phyloP scores from a whole-genome alignment of 2,113 vertebrate species.

The Passer montanus region DNA sequence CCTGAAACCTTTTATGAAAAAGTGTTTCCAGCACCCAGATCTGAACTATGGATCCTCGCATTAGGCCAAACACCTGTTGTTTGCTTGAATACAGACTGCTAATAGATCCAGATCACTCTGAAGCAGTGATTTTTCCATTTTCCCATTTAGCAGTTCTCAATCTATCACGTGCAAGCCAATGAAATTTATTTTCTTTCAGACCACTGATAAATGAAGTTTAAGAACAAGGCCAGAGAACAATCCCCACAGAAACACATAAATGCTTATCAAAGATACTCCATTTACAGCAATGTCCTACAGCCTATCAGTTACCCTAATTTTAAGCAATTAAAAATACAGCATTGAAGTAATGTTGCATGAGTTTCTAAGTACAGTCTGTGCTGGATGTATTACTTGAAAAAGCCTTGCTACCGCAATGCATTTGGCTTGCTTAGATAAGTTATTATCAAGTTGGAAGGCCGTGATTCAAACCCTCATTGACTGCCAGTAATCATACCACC shows the following conservation, averaged over 20 bases:
- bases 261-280: background rate
- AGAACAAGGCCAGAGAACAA: background rate
- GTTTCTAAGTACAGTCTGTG: background rate
- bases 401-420: background rate
- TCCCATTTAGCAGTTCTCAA: background rate
- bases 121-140: background rate
- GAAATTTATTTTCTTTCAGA: slow-evolving; percentile 2
- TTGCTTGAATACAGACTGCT: background rate
- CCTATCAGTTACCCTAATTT: background rate
- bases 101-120: background rate
- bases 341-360: background rate
- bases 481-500: background rate
- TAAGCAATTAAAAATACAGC: background rate
- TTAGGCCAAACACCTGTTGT: background rate
- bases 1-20: background rate
- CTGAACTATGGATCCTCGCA: background rate
- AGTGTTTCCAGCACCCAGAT: background rate
- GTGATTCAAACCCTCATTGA: background rate
- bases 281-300: background rate
- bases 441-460: background rate
- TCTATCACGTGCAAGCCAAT: background rate
- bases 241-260: background rate
- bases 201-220: background rate
- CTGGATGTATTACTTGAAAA: background rate
- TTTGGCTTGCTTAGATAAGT: background rate